Base-by-base conservation (phyloP, 2,888 invertebrate species). In the Hemaris fuciformis region DNA sequence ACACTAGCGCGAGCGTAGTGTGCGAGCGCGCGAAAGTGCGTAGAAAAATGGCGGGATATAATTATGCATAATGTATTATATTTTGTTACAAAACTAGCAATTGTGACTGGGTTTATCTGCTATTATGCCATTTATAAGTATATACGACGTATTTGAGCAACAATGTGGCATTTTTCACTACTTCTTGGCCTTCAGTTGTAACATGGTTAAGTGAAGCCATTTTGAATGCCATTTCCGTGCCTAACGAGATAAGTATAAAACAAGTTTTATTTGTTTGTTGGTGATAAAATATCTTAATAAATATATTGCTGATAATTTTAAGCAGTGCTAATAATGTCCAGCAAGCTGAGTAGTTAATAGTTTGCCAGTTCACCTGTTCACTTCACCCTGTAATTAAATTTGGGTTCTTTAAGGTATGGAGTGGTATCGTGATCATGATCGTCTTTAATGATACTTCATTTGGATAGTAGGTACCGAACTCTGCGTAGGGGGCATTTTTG, bases 31-130 rank as follows among this genome's bases (percentile, higher is more conserved):
- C 84, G 86, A 89, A 90, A 90, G 88, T 89, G 89, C 89, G 91
- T 91, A 91, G 91, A 91, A 89, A 90, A 90, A 89, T 88, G 87
- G 84, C 79, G 79, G 77, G 71, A 70, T 80, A 85, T 87, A 87
- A 87, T 87, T 84, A 84, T 81, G 75, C 80, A 80, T 79, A 76
- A 79, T 83, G 75, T 80, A 80, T 79, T 76, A 79, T 83, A 74
- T 74, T 77, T 77, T 72, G 74, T 42, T 41, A 42, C 48, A 60
- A 53, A 53, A 76, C 75, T 81, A 80, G 72, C 73, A 64, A 64
- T 69, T 70, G 58, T 45, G 57, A 62, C 64, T 63, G 43, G 41
- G 42, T 63, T 58, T 43, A 41, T 41, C 48, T 5, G 41, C 41
- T 3, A 25, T 22, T 25, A n/a, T n/a, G 25, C 13, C 1, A 31